Base-by-base conservation (phyloP, 2,888 invertebrate genomes). In the Euzophera pinguis region DNA sequence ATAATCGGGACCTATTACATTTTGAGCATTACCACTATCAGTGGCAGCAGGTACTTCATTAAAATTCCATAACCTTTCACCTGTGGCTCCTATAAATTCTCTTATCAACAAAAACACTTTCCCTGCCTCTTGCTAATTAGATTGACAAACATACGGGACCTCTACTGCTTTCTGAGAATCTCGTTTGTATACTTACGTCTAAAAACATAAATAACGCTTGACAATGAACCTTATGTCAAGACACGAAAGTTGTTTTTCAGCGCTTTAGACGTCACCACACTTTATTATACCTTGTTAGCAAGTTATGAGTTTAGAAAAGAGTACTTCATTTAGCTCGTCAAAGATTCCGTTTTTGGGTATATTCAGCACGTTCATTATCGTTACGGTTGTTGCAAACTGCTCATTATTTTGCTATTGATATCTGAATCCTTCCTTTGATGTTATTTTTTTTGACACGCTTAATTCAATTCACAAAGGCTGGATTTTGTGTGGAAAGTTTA, bases 71-170 rank as follows among this genome's bases (percentile, higher is more conserved):
- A 71, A 66, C 60, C 60, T 69, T 67, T 73, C 64, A 57, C 69
- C 64, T 60, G 57, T 54, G 55, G 53, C 43, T 43, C 63, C 65
- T 57, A 67, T 70, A 70, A 71, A 71, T 70, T 69, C 60, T 64
- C 61, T 64, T 73, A 78, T 75, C 73, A 69, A 60, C 56, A 41
- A 58, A 59, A 74, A 75, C 73, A 80, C 77, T 81, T 81, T 81
- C 75, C 67, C 69, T 64, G 59, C 50, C 61, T 63, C 53, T 60
- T 63, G 75, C 73, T 81, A 79, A 81, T 76, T 75, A 69, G 67
- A 58, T 64, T 58, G 58, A 61, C 61, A 68, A 70, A 67, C 67
- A 69, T 62, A 64, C 55, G 53, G 56, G 53, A 56, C 57, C 32
- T 53, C 50, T 37, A 49, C 49, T 47, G 53, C 60, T 64, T 64